Evolutionary conservation across 2,888 invertebrate genomes (phyloP), one percentile per base, ranked within the genome.

Genomic region (Torymus texanus): DNA sequence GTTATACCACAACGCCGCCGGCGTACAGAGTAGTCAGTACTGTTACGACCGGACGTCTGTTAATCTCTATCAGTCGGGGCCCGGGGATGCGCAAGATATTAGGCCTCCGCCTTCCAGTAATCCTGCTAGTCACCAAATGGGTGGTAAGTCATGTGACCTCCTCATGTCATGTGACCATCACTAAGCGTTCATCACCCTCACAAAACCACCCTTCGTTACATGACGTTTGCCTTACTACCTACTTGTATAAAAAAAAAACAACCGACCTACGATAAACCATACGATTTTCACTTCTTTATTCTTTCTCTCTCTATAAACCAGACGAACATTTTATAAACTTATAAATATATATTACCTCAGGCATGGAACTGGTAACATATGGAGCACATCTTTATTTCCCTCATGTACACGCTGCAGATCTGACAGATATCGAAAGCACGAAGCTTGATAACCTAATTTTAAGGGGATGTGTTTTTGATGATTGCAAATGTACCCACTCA

Each of bases 21-120:
- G 91, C 86, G 91, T 90, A 89, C 91, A 91, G 90, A 91, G 90
- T 86, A 91, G 90, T 90, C 92, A 92, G 91, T 92, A 92, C 91
- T 92, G 92, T 92, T 92, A 92, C 90, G 92, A 93, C 91, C 92
- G 92, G 90, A 90, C 91, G 89, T 91, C 89, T 79, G 88, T 90
- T 85, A 87, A 90, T 86, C 86, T 90, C 85, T 91, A 91, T 87
- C 85, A 88, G 82, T 84, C 88, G 84, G 89, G 87, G 83, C 87
- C 88, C 83, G 89, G 88, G 78, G 89, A 89, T 82, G 81, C 87
- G 84, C 88, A 89, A 89, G 89, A 90, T 81, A 86, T 86, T 84
- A 88, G 90, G 86, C 86, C 88, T 84, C 84, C 88, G 85, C 85
- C 89, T 85, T 85, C 90, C 80, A 87, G 88, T 86, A 90, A 90